phyloP scores from a whole-genome alignment of 2,113 vertebrate species.

The Rhodinocichla rosea region DNA sequence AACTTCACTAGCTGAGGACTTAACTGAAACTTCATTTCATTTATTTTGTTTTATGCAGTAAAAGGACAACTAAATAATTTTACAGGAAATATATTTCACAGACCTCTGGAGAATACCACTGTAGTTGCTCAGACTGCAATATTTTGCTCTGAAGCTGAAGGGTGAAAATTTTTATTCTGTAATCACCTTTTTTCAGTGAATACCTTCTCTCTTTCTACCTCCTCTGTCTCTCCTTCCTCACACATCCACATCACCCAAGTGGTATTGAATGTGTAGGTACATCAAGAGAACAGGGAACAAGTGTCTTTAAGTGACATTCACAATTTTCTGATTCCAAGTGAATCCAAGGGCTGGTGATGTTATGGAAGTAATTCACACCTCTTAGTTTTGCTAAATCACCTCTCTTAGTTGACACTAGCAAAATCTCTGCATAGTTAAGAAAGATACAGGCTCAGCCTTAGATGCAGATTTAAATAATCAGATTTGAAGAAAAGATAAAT shows the following conservation, averaged over 20 bases:
- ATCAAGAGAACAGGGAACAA: not conserved
- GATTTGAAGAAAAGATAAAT: not conserved
- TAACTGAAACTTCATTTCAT: not conserved
- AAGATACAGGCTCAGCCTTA: not conserved
- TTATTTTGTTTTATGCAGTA: not conserved
- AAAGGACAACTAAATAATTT: not conserved
- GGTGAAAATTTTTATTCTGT: not conserved
- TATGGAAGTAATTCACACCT: not conserved
- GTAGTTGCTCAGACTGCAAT: not conserved
- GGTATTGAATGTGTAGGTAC: not conserved
- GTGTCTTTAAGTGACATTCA: not conserved
- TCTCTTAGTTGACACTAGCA: not conserved
- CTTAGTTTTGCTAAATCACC: not conserved
- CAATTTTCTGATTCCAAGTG: not conserved
- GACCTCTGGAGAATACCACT: not conserved
- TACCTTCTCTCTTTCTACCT: not conserved
- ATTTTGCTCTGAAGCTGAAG: not conserved
- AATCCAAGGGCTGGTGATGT: not conserved
- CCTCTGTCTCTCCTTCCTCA: not conserved
- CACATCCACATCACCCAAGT: not conserved
- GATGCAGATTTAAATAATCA: not conserved
- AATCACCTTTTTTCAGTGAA: not conserved
- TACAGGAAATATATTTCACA: not conserved
- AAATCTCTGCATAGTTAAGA: not conserved
- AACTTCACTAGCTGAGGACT: not conserved